Evolutionary conservation across 2,888 invertebrate genomes (phyloP), one percentile per base, ranked within the genome.

Genomic region (Argyresthia goedartella): DNA sequence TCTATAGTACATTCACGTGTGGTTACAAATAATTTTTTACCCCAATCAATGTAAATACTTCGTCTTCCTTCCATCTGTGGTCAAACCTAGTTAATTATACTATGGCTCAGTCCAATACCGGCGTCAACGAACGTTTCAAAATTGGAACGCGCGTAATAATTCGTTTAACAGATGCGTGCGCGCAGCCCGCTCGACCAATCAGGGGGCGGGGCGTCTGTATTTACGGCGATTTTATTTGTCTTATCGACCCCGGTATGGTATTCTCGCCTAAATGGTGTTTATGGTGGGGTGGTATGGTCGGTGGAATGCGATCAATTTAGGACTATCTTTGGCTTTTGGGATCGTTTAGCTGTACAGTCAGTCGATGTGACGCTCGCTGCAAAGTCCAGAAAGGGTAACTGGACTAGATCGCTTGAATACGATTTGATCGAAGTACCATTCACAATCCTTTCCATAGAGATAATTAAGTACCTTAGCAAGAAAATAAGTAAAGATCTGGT

Each of bases 101-200:
- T 6, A 25, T 25, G 25, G n/a, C 6, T 25, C 25, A 25, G 25
- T 25, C 25, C 25, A 25, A 4, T 4, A 2, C 25, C 25, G 6
- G 25, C 25, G 25, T 25, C 25, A 25, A 25, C 25, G 25, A 25
- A 25, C 25, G 25, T 25, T 25, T 25, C 25, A 25, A 25, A 70
- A 69, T 71, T 67, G 66, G 68, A 64, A 65, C 63, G 55, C 55
- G 62, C 63, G 60, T 61, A 65, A 25, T 25, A 25, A 84, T 80
- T 76, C 79, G 72, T 71, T 65, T 60, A 73, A 69, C 80, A 81
- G 72, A 82, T 82, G 82, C 82, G 74, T 66, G 67, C 52, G 60
- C 67, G 68, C 76, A 60, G 59, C 52, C 50, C 55, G 50, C 53
- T 36, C 56, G 59, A 54, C 69, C 72, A 70, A 75, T 75, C 51